These are phyloP conservation scores for Epinephelus moara DNA, from an alignment of 2,113 vertebrate species.

Conservation along the genomic window DNA sequence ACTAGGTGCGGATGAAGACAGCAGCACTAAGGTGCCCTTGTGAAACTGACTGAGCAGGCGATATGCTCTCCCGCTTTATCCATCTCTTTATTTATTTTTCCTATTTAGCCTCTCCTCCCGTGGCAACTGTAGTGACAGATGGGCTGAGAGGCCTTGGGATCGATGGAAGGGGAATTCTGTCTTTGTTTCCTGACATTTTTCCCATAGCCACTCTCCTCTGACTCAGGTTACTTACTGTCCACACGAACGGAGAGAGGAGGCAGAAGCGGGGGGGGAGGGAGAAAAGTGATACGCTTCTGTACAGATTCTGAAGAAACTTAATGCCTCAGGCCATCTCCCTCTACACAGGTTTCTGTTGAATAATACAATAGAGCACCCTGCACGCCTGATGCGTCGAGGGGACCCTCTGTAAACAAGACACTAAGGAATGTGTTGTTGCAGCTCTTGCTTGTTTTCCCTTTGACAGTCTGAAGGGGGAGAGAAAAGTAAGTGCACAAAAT, in stretches of 20 bases:
- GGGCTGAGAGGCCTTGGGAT: slow-evolving; percentile 60
- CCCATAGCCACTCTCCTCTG: slow-evolving; percentile 70
- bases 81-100: slow-evolving; percentile 75
- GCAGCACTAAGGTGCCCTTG: slow-evolving; percentile 77
- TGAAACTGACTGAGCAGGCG: slow-evolving; percentile 51
- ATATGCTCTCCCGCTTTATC: slow-evolving; percentile 56
- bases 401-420: slow-evolving; percentile 75
- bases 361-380: slow-evolving; percentile 82
- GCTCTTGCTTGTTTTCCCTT: slow-evolving; percentile 54
- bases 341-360: slow-evolving; percentile 82
- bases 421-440: slow-evolving; percentile 60
- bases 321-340: slow-evolving; percentile 78
- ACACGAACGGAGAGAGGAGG: slow-evolving; percentile 51
- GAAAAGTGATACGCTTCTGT: slow-evolving; percentile 71
- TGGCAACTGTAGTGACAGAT: slow-evolving; percentile 72
- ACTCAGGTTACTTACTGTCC: slow-evolving; percentile 82
- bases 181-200: slow-evolving; percentile 81
- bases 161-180: slow-evolving; percentile 75
- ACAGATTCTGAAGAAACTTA: slow-evolving; percentile 80
- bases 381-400: slow-evolving; percentile 59
- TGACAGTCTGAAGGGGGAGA: slow-evolving; percentile 24
- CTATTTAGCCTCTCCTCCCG: slow-evolving; percentile 61
- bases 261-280: slow-evolving; percentile 33
- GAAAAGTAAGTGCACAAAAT: slow-evolving; percentile 51
- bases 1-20: slow-evolving; percentile 64